phyloP scores from a whole-genome alignment of 2,888 invertebrate species.

The Pristionchus japonicus region DNA sequence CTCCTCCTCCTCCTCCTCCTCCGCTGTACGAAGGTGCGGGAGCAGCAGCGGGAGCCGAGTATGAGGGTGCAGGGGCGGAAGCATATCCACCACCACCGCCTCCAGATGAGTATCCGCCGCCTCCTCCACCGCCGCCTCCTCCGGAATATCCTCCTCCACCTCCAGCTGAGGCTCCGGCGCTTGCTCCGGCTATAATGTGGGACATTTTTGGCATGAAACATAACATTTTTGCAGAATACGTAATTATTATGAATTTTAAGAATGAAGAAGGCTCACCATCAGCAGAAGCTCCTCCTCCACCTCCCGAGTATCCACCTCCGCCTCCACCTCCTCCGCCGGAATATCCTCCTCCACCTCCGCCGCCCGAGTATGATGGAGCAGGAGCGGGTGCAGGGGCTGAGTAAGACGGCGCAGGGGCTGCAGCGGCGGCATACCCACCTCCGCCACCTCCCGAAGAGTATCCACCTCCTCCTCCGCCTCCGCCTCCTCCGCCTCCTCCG shows the following conservation, averaged over 20 bases:
- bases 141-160: slow-evolving; percentile 18
- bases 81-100: background rate
- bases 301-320: background rate
- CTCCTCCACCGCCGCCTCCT: slow-evolving; percentile 26
- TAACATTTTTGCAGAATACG: too few relatives aligned
- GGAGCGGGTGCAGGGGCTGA: slow-evolving; percentile 1
- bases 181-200: too few relatives aligned
- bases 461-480: background rate
- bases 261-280: too few relatives aligned
- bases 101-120: background rate
- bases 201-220: too few relatives aligned
- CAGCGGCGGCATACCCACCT: background rate
- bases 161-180: background rate
- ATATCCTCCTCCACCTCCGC: background rate
- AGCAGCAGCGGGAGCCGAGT: background rate
- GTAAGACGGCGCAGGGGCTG: too few relatives aligned
- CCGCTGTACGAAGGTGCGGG: background rate
- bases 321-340: too few relatives aligned
- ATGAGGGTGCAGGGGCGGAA: background rate
- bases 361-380: slow-evolving; percentile 18
- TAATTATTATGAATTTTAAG: too few relatives aligned
- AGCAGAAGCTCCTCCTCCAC: background rate
- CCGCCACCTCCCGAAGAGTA: background rate
- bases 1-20: background rate
- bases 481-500: too few relatives aligned